phyloP scores from a whole-genome alignment of 1,140 invertebrate genomes.

The Drosophila suzukii region DNA sequence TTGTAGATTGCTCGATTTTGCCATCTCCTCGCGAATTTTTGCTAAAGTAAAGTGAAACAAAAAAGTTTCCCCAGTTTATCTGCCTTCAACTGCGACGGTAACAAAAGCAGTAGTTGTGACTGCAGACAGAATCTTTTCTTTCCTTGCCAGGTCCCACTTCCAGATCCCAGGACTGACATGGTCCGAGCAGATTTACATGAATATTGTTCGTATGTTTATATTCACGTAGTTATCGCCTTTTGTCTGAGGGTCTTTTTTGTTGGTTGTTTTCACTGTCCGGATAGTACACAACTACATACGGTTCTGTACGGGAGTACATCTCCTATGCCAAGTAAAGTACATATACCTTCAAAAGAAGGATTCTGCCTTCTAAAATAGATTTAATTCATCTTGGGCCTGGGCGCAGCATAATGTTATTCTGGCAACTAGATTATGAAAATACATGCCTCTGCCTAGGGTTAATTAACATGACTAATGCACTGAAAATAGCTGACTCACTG shows the following conservation, averaged over 20 bases:
- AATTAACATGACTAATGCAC: constrained; percentile 77
- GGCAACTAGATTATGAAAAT: constrained; percentile 59
- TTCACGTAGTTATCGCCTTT: constrained; percentile 45
- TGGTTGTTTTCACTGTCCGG: constrained; percentile 64
- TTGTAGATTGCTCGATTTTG: constrained; percentile 10
- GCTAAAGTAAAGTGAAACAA: constrained; percentile 39
- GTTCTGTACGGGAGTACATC: constrained; percentile 2
- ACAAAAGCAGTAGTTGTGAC: constrained; percentile 34
- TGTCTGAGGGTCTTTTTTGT: constrained; percentile 37
- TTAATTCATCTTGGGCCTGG: constrained; percentile 22
- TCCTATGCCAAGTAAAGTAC: constrained; percentile 32
- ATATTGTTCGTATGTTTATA: constrained; percentile 70
- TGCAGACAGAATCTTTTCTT: constrained; percentile 77
- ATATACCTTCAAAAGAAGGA: constrained; percentile 37
- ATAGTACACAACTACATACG: constrained; percentile 15
- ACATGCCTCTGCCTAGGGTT: constrained; percentile 40
- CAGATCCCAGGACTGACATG: constrained; percentile 12
- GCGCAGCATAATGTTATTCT: constrained; percentile 44
- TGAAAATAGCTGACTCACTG: constrained; percentile 56
- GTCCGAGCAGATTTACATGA: constrained; percentile 57
- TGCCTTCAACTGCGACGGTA: background rate
- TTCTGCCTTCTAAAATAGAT: constrained; percentile 58
- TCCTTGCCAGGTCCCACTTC: constrained; percentile 21
- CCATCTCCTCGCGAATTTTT: constrained; percentile 26
- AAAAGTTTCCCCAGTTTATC: constrained; percentile 34